Conservation (phyloP, 2,888 invertebrate genomes). For the Syritta pipiens region DNA sequence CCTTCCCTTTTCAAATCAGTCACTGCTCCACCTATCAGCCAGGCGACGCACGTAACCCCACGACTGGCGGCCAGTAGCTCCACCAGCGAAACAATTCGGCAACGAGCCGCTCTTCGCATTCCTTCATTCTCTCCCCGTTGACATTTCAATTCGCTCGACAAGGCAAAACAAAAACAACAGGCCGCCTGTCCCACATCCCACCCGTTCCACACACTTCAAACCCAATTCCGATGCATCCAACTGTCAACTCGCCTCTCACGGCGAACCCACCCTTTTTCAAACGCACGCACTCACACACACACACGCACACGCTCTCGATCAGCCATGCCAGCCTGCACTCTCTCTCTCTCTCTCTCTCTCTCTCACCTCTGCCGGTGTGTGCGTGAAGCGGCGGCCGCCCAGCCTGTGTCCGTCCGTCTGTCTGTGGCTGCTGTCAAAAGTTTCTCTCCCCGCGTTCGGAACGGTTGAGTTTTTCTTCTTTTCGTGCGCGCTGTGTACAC, state of each 20-base stretch:
- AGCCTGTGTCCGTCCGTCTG: slow-evolving; percentile 27
- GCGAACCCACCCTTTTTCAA: slow-evolving; percentile 31
- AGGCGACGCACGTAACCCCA: no score
- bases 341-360: slow-evolving; percentile 4
- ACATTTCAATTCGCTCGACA: slow-evolving; percentile 16
- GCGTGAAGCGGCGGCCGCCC: slow-evolving; percentile 17
- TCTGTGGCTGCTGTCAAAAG: slow-evolving; percentile 55
- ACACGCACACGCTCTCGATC: slow-evolving; percentile 28
- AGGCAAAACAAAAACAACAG: neutral
- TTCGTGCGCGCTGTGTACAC: slow-evolving; percentile 66
- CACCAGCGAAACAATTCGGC: neutral
- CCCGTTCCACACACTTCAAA: slow-evolving; percentile 29
- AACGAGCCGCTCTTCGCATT: slow-evolving; percentile 7
- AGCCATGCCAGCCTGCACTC: no score
- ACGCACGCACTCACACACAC: slow-evolving; percentile 15
- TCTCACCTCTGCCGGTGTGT: neutral
- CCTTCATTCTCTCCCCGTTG: slow-evolving; percentile 1
- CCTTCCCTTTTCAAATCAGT: no score
- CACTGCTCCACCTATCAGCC: no score
- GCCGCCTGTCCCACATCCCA: neutral
- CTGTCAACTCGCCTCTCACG: slow-evolving; percentile 9
- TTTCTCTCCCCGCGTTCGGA: slow-evolving; percentile 67
- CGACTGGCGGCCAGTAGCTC: neutral
- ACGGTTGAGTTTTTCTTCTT: slow-evolving; percentile 65
- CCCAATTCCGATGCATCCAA: neutral